These are phyloP conservation scores for Merluccius polli DNA, from an alignment of 2,797 vertebrate genomes.

Conservation along the genomic window DNA sequence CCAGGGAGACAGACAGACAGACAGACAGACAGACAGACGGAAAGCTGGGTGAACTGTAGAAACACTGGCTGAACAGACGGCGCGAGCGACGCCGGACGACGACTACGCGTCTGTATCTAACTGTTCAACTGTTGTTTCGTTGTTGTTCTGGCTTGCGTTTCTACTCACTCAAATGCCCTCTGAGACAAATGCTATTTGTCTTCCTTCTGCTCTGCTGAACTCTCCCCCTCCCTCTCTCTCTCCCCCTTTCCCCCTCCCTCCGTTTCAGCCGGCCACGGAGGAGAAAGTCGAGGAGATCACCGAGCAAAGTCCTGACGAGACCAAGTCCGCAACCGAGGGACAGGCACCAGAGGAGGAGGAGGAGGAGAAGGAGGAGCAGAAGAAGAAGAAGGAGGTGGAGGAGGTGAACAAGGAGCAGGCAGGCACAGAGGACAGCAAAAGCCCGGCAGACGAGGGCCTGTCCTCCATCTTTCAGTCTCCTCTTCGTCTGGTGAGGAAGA, in stretches of 20 bases:
- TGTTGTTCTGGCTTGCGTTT: neutral
- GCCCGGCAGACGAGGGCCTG: constrained; percentile 58
- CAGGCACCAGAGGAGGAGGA: constrained; percentile 55
- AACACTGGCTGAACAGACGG: neutral
- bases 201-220: neutral
- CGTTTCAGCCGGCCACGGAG: constrained; percentile 70
- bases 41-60: neutral
- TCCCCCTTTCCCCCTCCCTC: neutral
- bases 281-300: constrained; percentile 33
- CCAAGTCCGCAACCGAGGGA: neutral
- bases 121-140: neutral
- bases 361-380: constrained; percentile 69
- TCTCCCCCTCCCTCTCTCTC: neutral
- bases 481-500: constrained; percentile 82
- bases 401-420: neutral
- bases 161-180: neutral
- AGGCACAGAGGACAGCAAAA: constrained; percentile 46
- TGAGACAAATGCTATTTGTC: neutral
- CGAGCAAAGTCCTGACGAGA: neutral
- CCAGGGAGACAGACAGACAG: neutral
- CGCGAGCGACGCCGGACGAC: neutral
- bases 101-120: neutral
- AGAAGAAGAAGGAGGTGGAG: constrained; percentile 27
- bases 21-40: neutral
- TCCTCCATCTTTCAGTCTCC: constrained; percentile 71